Base-by-base conservation (phyloP, 2,113 vertebrate genomes). In the Paraplagusia blochii region DNA sequence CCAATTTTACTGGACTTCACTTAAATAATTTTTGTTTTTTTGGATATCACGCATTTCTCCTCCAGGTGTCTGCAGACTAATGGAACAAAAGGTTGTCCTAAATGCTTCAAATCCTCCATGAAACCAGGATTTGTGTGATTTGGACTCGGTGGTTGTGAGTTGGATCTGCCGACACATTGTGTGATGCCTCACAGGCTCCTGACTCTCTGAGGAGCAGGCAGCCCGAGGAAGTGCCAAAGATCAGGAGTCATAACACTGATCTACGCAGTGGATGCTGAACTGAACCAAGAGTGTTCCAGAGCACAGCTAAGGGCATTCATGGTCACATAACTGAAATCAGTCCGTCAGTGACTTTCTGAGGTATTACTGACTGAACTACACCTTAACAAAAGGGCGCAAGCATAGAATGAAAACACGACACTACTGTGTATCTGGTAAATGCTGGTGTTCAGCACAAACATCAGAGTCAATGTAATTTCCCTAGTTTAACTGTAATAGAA, bases 91-190 rank as follows among this genome's bases (percentile, higher is more conserved):
- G 95, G 94, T 39, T 99, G 97, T 78, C 95, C 96, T 22, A 97
- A 95, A 69, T 99, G 97, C 74, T 93, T 92, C 60, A 94, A 94
- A 49, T 88, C 91, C 3, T 95, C 95, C 42, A 87, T 99, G 90
- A 99, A 98, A 81, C 96, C 95, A 0, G 94, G 95, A 53, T 98
- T 97, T 53, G 97, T 99, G 80, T 98, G 93, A 96, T 60, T 35
- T 45, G 19, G 38, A 48, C 10, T 8, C 47, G 11, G 48, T 22
- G 42, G 62, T 55, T 55, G 40, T 43, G 62, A 15, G 10, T 60
- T 54, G 76, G 71, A 76, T 81, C 57, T 65, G 58, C 72, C 73
- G 59, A 73, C 63, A 49, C 63, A 35, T 63, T 44, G 6, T 29
- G 9, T 5, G 50, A 67, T 3, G 57, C 82, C 69, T 77, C 40